Evolutionary conservation across 2,888 invertebrate genomes (phyloP), one percentile per base, ranked within the genome.

Genomic region (Scaptodrosophila latifasciaeformis): DNA sequence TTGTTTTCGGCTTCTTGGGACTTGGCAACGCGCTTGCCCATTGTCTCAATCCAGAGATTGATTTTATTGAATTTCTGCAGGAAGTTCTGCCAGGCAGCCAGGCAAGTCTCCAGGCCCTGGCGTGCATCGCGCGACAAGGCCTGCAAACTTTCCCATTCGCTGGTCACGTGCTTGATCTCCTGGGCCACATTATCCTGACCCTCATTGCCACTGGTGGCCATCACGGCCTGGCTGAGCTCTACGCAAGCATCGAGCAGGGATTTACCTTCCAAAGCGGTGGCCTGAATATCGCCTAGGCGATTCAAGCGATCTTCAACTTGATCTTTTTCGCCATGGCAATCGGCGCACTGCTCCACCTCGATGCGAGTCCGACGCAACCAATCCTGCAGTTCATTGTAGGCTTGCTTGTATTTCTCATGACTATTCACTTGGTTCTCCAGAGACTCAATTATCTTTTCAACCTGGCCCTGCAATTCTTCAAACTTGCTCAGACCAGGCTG

Each of bases 321-420:
- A 45, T 92, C 91, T 67, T 93, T 92, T 81, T 96, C 96, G 2
- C 96, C 96, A 81, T 96, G 96, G 0, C 94, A 92, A 83, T 96
- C 95, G 2, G 93, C 91, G 67, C 93, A 92, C 70, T 94, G 92
- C 79, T 96, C 95, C 21, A 95, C 90, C 65, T 93, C 92, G n/a
- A 93, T 89, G 77, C 93, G 91, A 12, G 92, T 90, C 75, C 91
- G 92, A 21, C 94, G 89, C 18, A 97, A 89, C 94, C 95, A 96
- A 69, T 97, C 96, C 52, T 92, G 91, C 53, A 94, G 92, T 71
- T 91, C 92, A 74, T 93, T 93, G 70, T 92, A 92, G 0, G 92
- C 91, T 68, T 92, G 92, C 82, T 94, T 94, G 86, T 94, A 96
- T 72, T 92, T 91, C 70, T 96, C 95, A 81, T 97, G 97, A 44